These are phyloP conservation scores for Tachycineta bicolor DNA, from an alignment of 2,113 vertebrate genomes.

Conservation along the genomic window DNA sequence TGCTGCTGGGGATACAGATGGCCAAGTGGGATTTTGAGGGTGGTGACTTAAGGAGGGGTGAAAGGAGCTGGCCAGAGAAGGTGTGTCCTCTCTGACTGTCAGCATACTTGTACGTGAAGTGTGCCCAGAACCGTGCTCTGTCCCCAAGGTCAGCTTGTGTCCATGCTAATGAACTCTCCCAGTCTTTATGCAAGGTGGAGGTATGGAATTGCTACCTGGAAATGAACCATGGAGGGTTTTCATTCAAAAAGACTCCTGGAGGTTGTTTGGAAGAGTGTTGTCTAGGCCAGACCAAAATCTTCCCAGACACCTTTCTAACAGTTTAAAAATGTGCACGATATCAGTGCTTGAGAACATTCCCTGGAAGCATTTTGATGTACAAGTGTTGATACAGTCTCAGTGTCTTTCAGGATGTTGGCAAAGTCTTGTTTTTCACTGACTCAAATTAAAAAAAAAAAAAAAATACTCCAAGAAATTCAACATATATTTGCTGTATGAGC, in stretches of 20 bases:
- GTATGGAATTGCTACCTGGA: not conserved
- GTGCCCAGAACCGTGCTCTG: not conserved
- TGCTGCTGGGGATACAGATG: not conserved
- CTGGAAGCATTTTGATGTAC: not conserved
- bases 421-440: not conserved
- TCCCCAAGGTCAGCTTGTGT: not conserved
- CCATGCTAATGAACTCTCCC: not conserved
- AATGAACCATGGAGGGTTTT: not conserved
- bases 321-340: not conserved
- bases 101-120: rapidly evolving
- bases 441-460: not conserved
- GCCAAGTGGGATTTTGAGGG: not conserved
- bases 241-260: not conserved
- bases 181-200: not conserved
- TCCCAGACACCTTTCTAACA: not conserved
- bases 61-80: not conserved
- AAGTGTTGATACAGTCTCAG: not conserved
- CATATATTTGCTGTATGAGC: not conserved
- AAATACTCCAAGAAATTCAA: not conserved
- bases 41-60: not conserved
- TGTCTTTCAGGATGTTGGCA: not conserved
- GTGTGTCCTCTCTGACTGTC: not conserved
- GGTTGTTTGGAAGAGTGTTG: not conserved
- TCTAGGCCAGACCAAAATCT: not conserved
- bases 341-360: not conserved